Evolutionary conservation across 2,797 vertebrate species (phyloP).

Genomic region (Pantherophis alleghaniensis): DNA sequence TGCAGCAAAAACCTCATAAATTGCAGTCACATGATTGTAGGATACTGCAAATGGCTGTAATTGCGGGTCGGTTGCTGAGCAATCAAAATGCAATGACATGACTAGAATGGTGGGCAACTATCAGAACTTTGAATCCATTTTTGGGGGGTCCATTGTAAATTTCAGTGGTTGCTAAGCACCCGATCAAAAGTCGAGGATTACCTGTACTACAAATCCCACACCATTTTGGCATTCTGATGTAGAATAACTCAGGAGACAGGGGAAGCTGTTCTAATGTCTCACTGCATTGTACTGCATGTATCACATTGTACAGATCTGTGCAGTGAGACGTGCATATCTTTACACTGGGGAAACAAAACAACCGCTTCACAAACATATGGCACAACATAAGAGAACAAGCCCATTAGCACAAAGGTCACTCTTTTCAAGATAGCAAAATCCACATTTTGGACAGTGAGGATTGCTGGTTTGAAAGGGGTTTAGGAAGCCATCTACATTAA

Average conservation of each 20-base stretch:
- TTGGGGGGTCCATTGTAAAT: background rate
- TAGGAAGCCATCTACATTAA: too few relatives aligned
- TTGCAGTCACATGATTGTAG: background rate
- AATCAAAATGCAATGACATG: background rate
- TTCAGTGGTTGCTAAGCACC: background rate
- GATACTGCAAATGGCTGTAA: background rate
- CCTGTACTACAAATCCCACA: background rate
- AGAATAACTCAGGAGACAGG: background rate
- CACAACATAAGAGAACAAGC: background rate
- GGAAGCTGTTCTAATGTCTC: background rate
- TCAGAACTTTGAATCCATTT: background rate
- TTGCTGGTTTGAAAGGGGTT: too few relatives aligned
- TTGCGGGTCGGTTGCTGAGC: background rate
- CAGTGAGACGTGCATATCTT: background rate
- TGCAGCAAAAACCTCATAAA: background rate
- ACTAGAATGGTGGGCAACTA: background rate
- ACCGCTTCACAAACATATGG: background rate
- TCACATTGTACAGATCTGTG: background rate
- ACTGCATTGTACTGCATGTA: background rate
- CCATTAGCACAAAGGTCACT: background rate
- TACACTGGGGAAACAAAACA: background rate
- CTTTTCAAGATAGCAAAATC: background rate
- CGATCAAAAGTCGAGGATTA: background rate
- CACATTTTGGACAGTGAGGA: background rate
- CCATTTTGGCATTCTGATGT: background rate